phyloP scores from a whole-genome alignment of 2,888 invertebrate species.

The Eumerus sabulonum region DNA sequence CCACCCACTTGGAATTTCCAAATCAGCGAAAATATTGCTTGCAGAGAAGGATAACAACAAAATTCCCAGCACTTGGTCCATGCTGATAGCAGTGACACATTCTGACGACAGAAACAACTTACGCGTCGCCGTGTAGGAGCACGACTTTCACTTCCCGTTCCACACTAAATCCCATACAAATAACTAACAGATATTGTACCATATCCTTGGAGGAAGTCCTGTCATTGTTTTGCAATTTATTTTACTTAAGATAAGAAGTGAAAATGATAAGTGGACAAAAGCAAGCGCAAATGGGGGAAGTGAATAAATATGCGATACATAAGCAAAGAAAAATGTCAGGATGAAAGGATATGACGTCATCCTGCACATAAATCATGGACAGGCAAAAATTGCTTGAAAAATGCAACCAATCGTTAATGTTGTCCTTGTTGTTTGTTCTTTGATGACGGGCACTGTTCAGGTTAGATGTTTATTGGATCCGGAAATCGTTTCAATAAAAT shows the following conservation, averaged over 20 bases:
- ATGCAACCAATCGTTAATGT: too few species aligned
- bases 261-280: slow-evolving; percentile 13
- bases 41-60: not conserved
- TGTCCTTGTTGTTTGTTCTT: not conserved
- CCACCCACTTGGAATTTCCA: too few species aligned
- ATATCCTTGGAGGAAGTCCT: slow-evolving; percentile 32
- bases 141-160: not conserved
- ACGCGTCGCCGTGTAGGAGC: not conserved
- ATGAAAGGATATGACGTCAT: not conserved
- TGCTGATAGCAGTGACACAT: slow-evolving; percentile 21
- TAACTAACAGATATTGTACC: slow-evolving; percentile 19
- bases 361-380: slow-evolving; percentile 25
- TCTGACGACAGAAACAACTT: not conserved
- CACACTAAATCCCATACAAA: not conserved
- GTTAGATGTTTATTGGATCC: slow-evolving; percentile 23
- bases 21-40: too few species aligned
- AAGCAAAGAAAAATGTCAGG: too few species aligned
- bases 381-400: slow-evolving; percentile 28
- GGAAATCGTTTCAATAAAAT: slow-evolving; percentile 13
- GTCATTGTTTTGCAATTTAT: slow-evolving; percentile 37
- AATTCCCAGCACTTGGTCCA: not conserved
- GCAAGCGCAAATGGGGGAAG: too few species aligned
- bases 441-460: not conserved
- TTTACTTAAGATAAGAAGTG: slow-evolving; percentile 26
- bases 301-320: too few species aligned